Evolutionary conservation across 2,113 vertebrate species (phyloP).

Genomic region (Danio rerio): GRCz12tu NC_133186.1:21105501-21106000

Average conservation of each 20-base stretch:
- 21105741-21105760: constrained; percentile 38
- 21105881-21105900: constrained; percentile 95
- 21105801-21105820: background rate
- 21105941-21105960: constrained; percentile 92
- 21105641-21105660: constrained; percentile 25
- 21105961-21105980: constrained; percentile 98
- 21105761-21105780: constrained; percentile 15
- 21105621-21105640: constrained; percentile 37
- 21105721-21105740: constrained; percentile 18
- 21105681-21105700: constrained; percentile 57
- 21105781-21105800: constrained; percentile 13
- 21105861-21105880: constrained; percentile 93
- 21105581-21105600: constrained; percentile 36
- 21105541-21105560: no score
- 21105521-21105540: no score
- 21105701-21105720: constrained; percentile 60
- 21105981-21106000: constrained; percentile 60
- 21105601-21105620: constrained; percentile 31
- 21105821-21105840: background rate
- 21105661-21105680: constrained; percentile 54
- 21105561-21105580: constrained; percentile 35
- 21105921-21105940: constrained; percentile 91
- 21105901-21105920: constrained; percentile 97
- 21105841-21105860: constrained; percentile 74
- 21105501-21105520: no score